phyloP scores from a whole-genome alignment of 1,140 invertebrate species.

The Danaus melanippus region DNA sequence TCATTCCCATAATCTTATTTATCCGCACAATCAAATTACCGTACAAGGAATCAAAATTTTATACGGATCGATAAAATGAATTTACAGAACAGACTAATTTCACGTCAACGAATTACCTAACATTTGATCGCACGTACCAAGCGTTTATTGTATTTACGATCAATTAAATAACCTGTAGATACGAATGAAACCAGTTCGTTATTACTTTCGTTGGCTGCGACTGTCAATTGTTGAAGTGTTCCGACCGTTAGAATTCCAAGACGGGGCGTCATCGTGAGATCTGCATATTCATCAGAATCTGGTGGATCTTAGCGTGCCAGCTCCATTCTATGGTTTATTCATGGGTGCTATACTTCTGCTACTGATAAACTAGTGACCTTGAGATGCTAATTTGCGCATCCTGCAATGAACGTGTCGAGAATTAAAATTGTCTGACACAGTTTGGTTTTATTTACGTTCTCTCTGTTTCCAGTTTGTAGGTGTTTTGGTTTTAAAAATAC shows the following conservation, averaged over 20 bases:
- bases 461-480: too few relatives aligned
- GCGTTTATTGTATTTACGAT: conserved; percentile 34
- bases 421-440: too few relatives aligned
- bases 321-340: conserved; percentile 46
- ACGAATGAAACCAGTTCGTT: conserved; percentile 42
- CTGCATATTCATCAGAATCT: conserved; percentile 62
- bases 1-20: too few relatives aligned
- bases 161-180: conserved; percentile 31
- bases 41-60: too few relatives aligned
- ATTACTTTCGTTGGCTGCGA: conserved; percentile 54
- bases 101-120: conserved; percentile 3
- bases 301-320: conserved; percentile 52
- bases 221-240: conserved; percentile 46
- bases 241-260: conserved; percentile 62
- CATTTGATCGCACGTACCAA: conserved; percentile 10
- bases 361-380: conserved; percentile 20
- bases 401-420: too few relatives aligned
- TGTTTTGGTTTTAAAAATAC: too few relatives aligned
- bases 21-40: too few relatives aligned
- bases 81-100: background rate
- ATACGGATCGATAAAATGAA: too few relatives aligned
- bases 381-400: background rate
- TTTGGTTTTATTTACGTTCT: too few relatives aligned
- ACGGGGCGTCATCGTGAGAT: conserved; percentile 49
- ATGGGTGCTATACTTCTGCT: conserved; percentile 29